Evolutionary conservation across 2,888 invertebrate species (phyloP).

Genomic region (Nebria brevicollis): DNA sequence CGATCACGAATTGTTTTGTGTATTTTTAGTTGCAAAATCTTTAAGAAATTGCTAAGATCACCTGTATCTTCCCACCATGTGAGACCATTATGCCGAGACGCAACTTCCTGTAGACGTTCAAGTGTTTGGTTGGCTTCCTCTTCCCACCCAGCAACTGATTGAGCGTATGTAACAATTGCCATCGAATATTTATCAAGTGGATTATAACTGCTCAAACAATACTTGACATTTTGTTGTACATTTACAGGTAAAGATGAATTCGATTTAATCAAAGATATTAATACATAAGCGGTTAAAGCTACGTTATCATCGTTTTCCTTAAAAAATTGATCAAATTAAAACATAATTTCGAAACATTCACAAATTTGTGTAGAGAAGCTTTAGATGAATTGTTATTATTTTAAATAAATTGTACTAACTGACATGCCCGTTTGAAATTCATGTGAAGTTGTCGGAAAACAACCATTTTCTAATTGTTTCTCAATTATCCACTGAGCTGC

Average conservation of each 20-base stretch:
- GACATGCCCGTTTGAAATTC: slow-evolving; percentile 73
- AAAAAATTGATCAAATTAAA: background rate
- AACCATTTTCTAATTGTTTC: slow-evolving; percentile 80
- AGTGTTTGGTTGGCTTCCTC: slow-evolving; percentile 62
- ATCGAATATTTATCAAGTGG: slow-evolving; percentile 65
- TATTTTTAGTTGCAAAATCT: background rate
- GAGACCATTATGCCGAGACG: slow-evolving; percentile 62
- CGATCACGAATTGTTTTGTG: no score
- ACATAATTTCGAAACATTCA: background rate
- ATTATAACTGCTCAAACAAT: slow-evolving; percentile 65
- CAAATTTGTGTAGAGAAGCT: background rate
- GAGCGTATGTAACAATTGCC: slow-evolving; percentile 66
- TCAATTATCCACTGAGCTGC: slow-evolving; percentile 71
- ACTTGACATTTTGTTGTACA: slow-evolving; percentile 68
- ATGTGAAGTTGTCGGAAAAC: slow-evolving; percentile 74
- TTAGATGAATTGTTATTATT: background rate
- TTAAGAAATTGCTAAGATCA: slow-evolving; percentile 17
- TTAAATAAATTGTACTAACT: slow-evolving; percentile 52
- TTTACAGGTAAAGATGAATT: slow-evolving; percentile 64
- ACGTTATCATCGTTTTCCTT: slow-evolving; percentile 43
- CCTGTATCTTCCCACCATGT: slow-evolving; percentile 67
- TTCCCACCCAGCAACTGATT: slow-evolving; percentile 63
- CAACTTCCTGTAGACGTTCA: slow-evolving; percentile 60
- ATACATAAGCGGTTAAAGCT: slow-evolving; percentile 75
- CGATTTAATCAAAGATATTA: slow-evolving; percentile 73